Conservation (phyloP, 2,888 invertebrate species). For the Sarcophaga rosellei region DNA sequence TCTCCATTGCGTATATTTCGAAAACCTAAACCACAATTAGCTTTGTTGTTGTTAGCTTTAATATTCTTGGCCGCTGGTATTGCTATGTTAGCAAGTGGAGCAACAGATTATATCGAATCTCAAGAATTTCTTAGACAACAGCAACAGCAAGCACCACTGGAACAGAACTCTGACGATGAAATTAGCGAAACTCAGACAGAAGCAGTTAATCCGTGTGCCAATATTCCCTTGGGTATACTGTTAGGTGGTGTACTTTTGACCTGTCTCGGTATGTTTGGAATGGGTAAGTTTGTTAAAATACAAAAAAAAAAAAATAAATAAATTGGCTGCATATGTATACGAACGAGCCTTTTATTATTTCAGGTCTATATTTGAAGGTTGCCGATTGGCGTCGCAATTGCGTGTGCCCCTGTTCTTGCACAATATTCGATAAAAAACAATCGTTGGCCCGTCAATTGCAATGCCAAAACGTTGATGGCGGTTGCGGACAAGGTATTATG, state of each 20-base stretch:
- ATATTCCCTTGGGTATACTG: constrained; percentile 83
- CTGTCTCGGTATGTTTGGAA: constrained; percentile 84
- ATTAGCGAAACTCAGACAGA: constrained; percentile 53
- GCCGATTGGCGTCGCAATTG: constrained; percentile 79
- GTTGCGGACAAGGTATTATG: constrained; percentile 83
- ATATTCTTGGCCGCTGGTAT: constrained; percentile 79
- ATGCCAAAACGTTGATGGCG: constrained; percentile 70
- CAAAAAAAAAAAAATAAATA: too few species aligned
- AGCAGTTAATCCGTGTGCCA: constrained; percentile 70
- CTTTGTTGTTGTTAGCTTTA: constrained; percentile 75
- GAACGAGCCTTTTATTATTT: constrained; percentile 45
- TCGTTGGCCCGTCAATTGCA: constrained; percentile 77
- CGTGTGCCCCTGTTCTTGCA: constrained; percentile 75
- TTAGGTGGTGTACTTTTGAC: constrained; percentile 85
- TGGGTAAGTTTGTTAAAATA: constrained; percentile 81
- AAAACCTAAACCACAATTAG: constrained; percentile 75
- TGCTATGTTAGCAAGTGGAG: constrained; percentile 85
- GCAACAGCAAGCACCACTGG: constrained; percentile 65
- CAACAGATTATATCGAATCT: constrained; percentile 84
- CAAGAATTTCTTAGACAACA: constrained; percentile 74
- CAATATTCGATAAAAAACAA: constrained; percentile 75
- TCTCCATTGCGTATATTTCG: constrained; percentile 75
- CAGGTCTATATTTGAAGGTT: constrained; percentile 78
- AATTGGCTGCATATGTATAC: background rate
- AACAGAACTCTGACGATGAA: constrained; percentile 42